Evolutionary conservation across 2,888 invertebrate species (phyloP), one percentile per base, ranked within the genome.

Genomic region (Coleophora flavipennella): DNA sequence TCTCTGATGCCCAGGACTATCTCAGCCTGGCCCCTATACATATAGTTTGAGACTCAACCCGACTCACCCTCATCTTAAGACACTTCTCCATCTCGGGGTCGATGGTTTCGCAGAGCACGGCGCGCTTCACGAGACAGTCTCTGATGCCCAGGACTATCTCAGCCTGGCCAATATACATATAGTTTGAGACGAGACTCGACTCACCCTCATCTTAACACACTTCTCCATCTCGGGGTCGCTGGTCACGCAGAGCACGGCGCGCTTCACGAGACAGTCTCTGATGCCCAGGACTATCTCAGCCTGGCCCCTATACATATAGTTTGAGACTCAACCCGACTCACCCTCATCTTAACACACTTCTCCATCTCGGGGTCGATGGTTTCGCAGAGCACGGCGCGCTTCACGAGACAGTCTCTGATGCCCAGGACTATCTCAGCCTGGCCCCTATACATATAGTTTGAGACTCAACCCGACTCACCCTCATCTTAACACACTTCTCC

Each of bases 301-400:
- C 42, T 86, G 84, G 25, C 90, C 86, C n/a, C n/a, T n/a, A n/a
- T n/a, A n/a, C n/a, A n/a, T n/a, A n/a, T n/a, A n/a, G n/a, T n/a
- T n/a, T n/a, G n/a, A n/a, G n/a, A n/a, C n/a, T n/a, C n/a, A n/a
- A n/a, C n/a, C n/a, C n/a, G n/a, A 67, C 86, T 69, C 72, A 94
- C 95, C 86, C 88, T 91, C 96, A 96, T 96, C 74, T 93, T 93
- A 33, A 93, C 83, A 67, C 98, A 98, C 75, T 98, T 98, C 40
- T 91, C 91, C 81, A 94, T 88, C 72, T 98, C 98, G 0, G 90
- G 88, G 41, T 94, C 92, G 0, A 97, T 97, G 0, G 96, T 95
- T 13, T 98, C 93, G 63, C 98, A 98, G 13, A 97, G 70, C 0
- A 91, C 91, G 81, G 96, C 94, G n/a, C 90, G 84, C 34, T 90